Conservation (phyloP, 2,797 vertebrate species). For the Coracias cyanogaster region DNA sequence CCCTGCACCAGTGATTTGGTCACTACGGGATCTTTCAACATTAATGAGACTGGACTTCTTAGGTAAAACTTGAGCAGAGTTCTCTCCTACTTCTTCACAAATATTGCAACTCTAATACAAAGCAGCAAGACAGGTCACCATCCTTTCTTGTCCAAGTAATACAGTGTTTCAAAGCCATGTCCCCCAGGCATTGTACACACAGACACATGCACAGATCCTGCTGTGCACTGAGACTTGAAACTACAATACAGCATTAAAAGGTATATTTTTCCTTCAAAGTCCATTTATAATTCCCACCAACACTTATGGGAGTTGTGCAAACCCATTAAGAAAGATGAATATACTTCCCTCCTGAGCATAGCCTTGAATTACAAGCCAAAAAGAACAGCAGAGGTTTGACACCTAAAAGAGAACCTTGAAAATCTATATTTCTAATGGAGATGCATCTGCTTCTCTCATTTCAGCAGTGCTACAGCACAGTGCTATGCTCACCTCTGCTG, state of each 20-base stretch:
- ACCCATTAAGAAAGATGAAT: conserved; percentile 43
- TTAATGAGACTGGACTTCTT: neutral
- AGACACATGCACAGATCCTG: neutral
- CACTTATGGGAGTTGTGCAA: neutral
- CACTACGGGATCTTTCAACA: neutral
- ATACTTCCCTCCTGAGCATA: neutral
- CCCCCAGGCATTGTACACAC: neutral
- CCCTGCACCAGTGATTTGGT: neutral
- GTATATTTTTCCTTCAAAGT: conserved; percentile 20
- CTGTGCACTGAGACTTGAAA: neutral
- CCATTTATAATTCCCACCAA: conserved; percentile 46
- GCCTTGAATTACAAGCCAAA: conserved; percentile 40
- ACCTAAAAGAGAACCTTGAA: conserved; percentile 4
- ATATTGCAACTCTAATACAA: neutral
- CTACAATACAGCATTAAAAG: neutral
- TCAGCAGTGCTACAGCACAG: neutral
- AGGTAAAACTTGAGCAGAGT: neutral
- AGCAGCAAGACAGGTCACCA: neutral
- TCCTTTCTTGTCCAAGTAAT: conserved; percentile 1
- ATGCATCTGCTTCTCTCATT: neutral
- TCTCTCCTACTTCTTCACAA: neutral
- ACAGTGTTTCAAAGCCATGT: neutral
- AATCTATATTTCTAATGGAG: conserved; percentile 28
- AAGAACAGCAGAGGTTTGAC: neutral
- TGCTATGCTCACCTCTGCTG: neutral